Evolutionary conservation across 2,797 vertebrate genomes (phyloP).

Genomic region (Podarcis lilfordi): DNA sequence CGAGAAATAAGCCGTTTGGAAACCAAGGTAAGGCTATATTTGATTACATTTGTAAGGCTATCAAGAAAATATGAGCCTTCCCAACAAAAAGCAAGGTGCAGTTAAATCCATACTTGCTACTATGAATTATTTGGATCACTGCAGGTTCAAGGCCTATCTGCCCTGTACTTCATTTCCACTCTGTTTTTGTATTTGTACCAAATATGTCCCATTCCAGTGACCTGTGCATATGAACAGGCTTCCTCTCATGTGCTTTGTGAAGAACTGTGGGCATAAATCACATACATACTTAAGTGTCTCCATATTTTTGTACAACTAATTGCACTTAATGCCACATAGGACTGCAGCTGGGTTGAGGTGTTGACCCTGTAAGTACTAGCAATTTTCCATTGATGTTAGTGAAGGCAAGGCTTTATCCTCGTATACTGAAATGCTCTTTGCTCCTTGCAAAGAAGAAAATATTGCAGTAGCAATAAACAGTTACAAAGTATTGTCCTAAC

Average conservation of each 20-base stretch:
- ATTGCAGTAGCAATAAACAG: neutral
- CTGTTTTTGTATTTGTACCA: neutral
- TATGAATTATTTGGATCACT: neutral
- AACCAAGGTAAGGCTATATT: too few species aligned
- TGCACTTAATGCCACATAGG: too few species aligned
- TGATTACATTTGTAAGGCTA: neutral
- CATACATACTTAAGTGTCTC: neutral
- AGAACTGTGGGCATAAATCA: neutral
- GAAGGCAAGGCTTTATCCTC: neutral
- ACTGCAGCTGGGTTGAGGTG: too few species aligned
- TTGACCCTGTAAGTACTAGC: neutral
- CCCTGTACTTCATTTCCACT: neutral
- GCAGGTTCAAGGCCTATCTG: neutral
- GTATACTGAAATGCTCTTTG: too few species aligned
- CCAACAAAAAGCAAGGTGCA: neutral
- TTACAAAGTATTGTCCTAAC: conserved; percentile 15
- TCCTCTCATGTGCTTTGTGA: neutral
- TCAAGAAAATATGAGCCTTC: neutral
- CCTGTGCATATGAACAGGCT: neutral
- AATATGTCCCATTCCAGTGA: neutral
- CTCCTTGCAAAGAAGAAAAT: neutral
- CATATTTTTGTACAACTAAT: too few species aligned
- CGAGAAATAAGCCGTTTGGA: too few species aligned
- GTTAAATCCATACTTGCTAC: neutral
- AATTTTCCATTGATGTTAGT: neutral